These are phyloP conservation scores for Toxotes lorentzi DNA, from an alignment of 2,797 vertebrate genomes.

Conservation along the genomic window DNA sequence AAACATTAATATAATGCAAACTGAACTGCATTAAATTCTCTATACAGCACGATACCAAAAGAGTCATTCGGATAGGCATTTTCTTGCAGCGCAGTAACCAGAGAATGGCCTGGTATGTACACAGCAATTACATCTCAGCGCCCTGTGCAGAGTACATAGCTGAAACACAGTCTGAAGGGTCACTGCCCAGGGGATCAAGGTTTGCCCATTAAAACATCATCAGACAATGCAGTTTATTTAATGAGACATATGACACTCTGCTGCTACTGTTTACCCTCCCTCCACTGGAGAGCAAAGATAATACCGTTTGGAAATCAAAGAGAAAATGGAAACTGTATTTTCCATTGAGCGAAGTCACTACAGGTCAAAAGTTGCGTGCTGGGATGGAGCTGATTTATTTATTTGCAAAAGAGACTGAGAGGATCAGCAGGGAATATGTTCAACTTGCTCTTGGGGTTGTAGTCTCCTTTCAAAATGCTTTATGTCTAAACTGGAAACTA, in stretches of 20 bases:
- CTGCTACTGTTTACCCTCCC: constrained; percentile 76
- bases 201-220: constrained; percentile 82
- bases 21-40: not conserved
- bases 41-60: not conserved
- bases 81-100: constrained; percentile 65
- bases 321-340: constrained; percentile 65
- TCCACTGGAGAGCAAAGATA: constrained; percentile 69
- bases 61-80: not conserved
- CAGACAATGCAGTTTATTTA: constrained; percentile 79
- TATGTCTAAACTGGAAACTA: constrained; percentile 39
- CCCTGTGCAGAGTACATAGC: constrained; percentile 47
- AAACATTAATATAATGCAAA: too few species aligned
- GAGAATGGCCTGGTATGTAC: constrained; percentile 64
- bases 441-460: constrained; percentile 33
- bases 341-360: constrained; percentile 52
- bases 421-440: constrained; percentile 40
- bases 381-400: constrained; percentile 56
- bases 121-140: constrained; percentile 72
- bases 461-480: constrained; percentile 32
- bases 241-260: constrained; percentile 74
- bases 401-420: constrained; percentile 51
- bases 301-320: constrained; percentile 67
- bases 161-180: constrained; percentile 60
- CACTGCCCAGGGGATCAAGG: constrained; percentile 72
- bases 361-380: constrained; percentile 64